Percentiles rank a stretch among this genome's conserved stretches.
Conservation (phyloP, 2,888 invertebrate genomes). For the Nasonia oneida region DNA sequence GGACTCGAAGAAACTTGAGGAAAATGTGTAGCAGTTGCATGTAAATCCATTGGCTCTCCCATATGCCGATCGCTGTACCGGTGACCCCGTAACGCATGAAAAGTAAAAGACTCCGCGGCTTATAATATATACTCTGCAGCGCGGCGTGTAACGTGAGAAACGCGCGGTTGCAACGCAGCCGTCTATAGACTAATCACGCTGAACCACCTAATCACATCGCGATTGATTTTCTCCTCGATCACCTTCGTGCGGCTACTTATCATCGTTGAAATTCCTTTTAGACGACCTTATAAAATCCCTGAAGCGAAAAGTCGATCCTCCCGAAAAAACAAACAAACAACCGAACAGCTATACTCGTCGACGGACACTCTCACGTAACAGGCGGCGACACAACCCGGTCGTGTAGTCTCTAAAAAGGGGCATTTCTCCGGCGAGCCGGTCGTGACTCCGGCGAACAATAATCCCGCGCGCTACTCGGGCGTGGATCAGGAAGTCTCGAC, state of each 20-base stretch:
- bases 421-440: background rate
- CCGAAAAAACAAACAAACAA: background rate
- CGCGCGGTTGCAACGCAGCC: no score
- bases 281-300: background rate
- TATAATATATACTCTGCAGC: no score
- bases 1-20: no score
- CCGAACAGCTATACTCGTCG: background rate
- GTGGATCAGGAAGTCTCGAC: slow-evolving; percentile 37
- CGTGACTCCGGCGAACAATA: slow-evolving; percentile 19
- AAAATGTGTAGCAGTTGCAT: no score
- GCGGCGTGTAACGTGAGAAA: no score
- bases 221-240: background rate
- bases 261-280: background rate
- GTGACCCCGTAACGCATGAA: no score
- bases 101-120: no score
- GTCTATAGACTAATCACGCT: background rate
- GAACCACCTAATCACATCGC: background rate
- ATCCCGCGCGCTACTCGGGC: slow-evolving; percentile 19
- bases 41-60: background rate
- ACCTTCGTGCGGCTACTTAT: background rate
- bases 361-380: background rate
- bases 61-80: no score
- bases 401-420: background rate
- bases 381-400: background rate
- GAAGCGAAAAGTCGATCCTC: no score